Percentiles rank a stretch among this genome's conserved stretches.
Conservation (phyloP, 2,888 invertebrate genomes). For the Pyralis farinalis region DNA sequence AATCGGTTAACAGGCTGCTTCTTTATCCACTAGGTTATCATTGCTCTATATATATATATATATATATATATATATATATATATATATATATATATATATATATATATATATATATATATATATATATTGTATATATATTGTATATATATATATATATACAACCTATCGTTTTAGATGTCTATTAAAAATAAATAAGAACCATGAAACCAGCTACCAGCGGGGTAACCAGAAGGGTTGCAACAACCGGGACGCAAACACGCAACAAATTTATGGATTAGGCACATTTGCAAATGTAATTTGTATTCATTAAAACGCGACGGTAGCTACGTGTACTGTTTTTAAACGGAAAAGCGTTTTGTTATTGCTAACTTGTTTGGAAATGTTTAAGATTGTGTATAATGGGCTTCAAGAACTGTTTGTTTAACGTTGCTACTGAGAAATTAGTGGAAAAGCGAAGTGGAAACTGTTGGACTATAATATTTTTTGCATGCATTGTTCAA, state of each 20-base stretch:
- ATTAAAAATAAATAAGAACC: no score
- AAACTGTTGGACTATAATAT: neutral
- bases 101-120: no score
- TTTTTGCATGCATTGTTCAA: no score
- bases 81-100: no score
- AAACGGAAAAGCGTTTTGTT: slow-evolving; percentile 26
- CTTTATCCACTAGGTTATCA: no score
- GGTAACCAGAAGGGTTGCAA: slow-evolving; percentile 21
- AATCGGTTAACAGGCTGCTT: no score
- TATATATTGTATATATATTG: no score
- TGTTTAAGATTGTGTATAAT: neutral
- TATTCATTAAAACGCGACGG: slow-evolving; percentile 63
- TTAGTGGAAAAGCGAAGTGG: slow-evolving; percentile 2
- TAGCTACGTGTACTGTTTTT: slow-evolving; percentile 51
- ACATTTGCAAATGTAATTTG: slow-evolving; percentile 79
- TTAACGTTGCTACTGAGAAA: neutral
- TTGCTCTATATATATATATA: no score
- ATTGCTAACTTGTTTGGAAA: slow-evolving; percentile 8
- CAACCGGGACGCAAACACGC: slow-evolving; percentile 28
- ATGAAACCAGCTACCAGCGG: slow-evolving; percentile 12
- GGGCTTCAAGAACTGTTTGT: neutral
- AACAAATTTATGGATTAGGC: slow-evolving; percentile 78
- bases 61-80: no score
- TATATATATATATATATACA: no score
- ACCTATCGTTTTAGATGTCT: no score